Base-by-base conservation (phyloP, 2,113 vertebrate genomes). In the Trogon surrucura region DNA sequence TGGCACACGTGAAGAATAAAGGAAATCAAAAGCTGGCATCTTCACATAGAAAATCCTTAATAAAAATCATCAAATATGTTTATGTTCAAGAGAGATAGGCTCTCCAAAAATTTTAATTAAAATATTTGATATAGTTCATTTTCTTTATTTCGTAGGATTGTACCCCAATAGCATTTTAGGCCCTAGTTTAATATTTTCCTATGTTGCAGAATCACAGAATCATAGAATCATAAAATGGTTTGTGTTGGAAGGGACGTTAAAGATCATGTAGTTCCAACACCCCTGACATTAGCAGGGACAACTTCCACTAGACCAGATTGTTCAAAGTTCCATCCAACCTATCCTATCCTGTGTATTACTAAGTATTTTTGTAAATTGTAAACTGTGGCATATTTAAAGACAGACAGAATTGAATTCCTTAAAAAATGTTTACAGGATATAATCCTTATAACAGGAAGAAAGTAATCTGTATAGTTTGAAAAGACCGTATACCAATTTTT, bases 1-100 rank as follows among this genome's bases (percentile, higher is more conserved):
- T 0, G 3, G 69, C 70, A 36, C 41, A 78, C 44, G 51, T 69
- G 50, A 93, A 96, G 56, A 89, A 65, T 23, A 88, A 36, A 56
- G 10, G 66, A 91, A 95, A 57, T 12, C 13, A 60, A 92, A 95
- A 94, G 34, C 11, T 94, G 74, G 18, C 34, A 82, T 95, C 93
- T 95, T 16, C 69, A 85, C 41, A 38, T 27, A 62, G 60, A 96
- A 91, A 53, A 89, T 71, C 34, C n/a, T 94, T 88, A 88, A 83
- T 93, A 45, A 92, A 89, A 79, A 3, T 5, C 72, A 34, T 58
- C 9, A 16, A 80, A 44, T 29, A 1, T 41, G 26, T 89, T 94
- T 90, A 57, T 69, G 11, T 82, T 82, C 60, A 12, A 50, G 47
- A 60, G 41, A 65, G 11, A 32, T 16, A 53, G 36, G 22, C 2